These are phyloP conservation scores for Corynorhinus townsendii DNA, from an alignment of 2,113 vertebrate species.

Conservation along the genomic window DNA sequence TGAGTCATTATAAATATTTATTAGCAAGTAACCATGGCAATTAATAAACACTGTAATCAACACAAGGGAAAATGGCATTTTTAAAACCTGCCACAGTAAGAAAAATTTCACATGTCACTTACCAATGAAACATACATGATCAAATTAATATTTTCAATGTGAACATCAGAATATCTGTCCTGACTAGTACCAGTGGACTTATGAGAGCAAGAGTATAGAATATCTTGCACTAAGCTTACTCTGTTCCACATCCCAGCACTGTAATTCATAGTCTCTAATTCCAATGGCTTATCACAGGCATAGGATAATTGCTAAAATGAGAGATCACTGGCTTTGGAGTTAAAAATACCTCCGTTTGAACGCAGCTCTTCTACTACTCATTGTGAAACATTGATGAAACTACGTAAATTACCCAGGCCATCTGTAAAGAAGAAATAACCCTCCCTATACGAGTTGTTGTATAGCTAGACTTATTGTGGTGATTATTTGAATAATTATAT, in stretches of 20 bases:
- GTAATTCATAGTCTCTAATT: not conserved
- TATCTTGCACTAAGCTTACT: not conserved
- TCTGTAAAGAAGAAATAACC: not conserved
- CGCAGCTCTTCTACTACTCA: not conserved
- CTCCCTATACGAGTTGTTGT: not conserved
- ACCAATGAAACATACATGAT: not conserved
- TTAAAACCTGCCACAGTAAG: not conserved
- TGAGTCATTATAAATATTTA: slow-evolving; percentile 63
- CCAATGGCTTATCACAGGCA: not conserved
- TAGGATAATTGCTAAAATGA: not conserved
- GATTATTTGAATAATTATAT: not conserved
- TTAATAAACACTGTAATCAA: slow-evolving; percentile 47
- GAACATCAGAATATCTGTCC: not conserved
- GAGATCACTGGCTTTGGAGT: not conserved
- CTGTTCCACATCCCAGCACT: fast-evolving
- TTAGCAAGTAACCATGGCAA: slow-evolving; percentile 56
- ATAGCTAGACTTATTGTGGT: not conserved
- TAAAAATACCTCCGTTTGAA: not conserved
- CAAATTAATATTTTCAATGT: not conserved
- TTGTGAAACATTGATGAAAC: not conserved
- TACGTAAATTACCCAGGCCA: not conserved
- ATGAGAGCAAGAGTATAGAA: not conserved
- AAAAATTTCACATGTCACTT: not conserved
- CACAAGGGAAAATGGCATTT: not conserved
- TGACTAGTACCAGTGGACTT: not conserved